Evolutionary conservation across 2,888 invertebrate species (phyloP), one percentile per base, ranked within the genome.

Genomic region (Sesamia inferens): DNA sequence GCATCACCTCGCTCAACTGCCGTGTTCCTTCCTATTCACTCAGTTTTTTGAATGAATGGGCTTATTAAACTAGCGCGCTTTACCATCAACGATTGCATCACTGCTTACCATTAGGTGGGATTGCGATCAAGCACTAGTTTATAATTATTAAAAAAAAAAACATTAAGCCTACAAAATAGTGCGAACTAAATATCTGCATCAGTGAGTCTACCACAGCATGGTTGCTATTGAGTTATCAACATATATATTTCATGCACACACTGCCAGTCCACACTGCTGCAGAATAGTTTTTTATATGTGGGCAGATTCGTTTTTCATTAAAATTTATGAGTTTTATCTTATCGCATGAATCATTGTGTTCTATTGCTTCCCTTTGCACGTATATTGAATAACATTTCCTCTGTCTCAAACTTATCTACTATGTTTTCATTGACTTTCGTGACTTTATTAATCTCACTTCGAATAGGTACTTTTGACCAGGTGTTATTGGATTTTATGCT

Each of bases 171-270:
- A 48, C 31, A 77, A n/a, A 54, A 24, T 10, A 24, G 39, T 57
- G 64, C n/a, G 55, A 24, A 54, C 59, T 22, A 54, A 54, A 59
- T 61, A 19, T 39, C 4, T 55, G 31, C 42, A 64, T 42, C 31
- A 55, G 2, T 4, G 44, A 59, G n/a, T 51, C 19, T 48, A 22
- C 16, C 13, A 65, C 22, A 61, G 14, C 10, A 47, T 44, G 22
- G 24, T 44, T 42, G 22, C 8, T 31, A 44, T 48, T 65, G n/a
- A 31, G n/a, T 44, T 76, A 61, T 65, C 72, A 31, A 31, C 31
- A 31, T 65, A 19, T 31, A 61, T 71, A 65, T 71, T 5, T 44
- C 19, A n/a, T 72, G 44, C 48, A 78, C 59, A 78, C 55, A 22
- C 59, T n/a, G 22, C 42, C 19, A 51, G 48, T 55, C 14, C 51